phyloP scores from a whole-genome alignment of 2,888 invertebrate species.

The Zaprionus obscuricornis region DNA sequence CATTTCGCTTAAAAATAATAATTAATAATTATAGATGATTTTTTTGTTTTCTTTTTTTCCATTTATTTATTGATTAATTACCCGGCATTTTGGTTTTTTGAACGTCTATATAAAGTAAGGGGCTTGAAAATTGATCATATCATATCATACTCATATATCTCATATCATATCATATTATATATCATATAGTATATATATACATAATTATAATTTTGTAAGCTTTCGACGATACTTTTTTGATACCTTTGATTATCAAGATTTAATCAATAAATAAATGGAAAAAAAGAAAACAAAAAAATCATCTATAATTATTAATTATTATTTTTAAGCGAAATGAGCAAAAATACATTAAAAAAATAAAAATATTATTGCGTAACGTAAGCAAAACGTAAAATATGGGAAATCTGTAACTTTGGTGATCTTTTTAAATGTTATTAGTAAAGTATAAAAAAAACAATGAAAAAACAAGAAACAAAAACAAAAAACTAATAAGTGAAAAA shows the following conservation, averaged over 20 bases:
- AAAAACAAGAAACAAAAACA: slow-evolving; percentile 26
- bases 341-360: slow-evolving; percentile 28
- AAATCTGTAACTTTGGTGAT: slow-evolving; percentile 79
- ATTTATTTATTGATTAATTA: slow-evolving; percentile 73
- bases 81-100: slow-evolving; percentile 74
- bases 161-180: slow-evolving; percentile 22
- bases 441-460: slow-evolving; percentile 43
- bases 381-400: slow-evolving; percentile 75
- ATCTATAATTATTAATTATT: slow-evolving; percentile 64
- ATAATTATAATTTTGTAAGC: too few species aligned
- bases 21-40: slow-evolving; percentile 58
- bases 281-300: too few species aligned
- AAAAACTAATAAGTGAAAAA: slow-evolving; percentile 30
- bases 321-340: too few species aligned
- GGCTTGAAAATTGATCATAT: slow-evolving; percentile 34
- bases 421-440: slow-evolving; percentile 78
- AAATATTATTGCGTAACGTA: slow-evolving; percentile 55
- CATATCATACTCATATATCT: slow-evolving; percentile 5
- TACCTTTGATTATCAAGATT: slow-evolving; percentile 49
- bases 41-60: slow-evolving; percentile 30
- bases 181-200: slow-evolving; percentile 15
- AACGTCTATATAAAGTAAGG: slow-evolving; percentile 68
- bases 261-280: too few species aligned
- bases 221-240: slow-evolving; percentile 36
- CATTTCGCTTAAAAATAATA: slow-evolving; percentile 51